phyloP scores from a whole-genome alignment of 2,888 invertebrate species.

The Homarus gammarus region DNA sequence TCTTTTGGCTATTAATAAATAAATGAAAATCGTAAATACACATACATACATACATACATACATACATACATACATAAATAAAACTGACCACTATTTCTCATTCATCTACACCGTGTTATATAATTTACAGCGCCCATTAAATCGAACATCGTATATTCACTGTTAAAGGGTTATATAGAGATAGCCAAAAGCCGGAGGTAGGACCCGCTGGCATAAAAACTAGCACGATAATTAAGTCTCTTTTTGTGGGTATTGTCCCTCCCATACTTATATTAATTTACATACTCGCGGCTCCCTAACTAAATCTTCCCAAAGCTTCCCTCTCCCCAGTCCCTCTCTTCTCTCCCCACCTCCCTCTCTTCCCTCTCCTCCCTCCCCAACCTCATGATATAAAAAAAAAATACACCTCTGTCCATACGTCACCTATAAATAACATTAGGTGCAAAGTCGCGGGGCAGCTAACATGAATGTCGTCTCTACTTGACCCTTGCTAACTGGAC shows the following conservation, averaged over 20 bases:
- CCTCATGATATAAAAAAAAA: too few species aligned
- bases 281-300: background rate
- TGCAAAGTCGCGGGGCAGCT: background rate
- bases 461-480: background rate
- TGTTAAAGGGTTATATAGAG: background rate
- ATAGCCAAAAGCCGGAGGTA: conserved; percentile 10
- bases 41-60: conserved; percentile 29
- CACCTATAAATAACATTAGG: background rate
- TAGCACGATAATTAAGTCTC: background rate
- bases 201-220: background rate
- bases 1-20: too few species aligned
- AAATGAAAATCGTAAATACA: conserved; percentile 2
- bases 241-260: background rate
- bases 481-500: conserved; percentile 3
- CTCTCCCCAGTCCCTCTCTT: too few species aligned
- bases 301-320: background rate
- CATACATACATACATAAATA: conserved; percentile 32
- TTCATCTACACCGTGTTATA: background rate
- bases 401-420: conserved; percentile 5
- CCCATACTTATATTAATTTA: background rate
- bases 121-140: background rate
- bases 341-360: too few species aligned
- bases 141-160: background rate
- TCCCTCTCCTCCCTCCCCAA: too few species aligned
- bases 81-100: background rate